These are phyloP conservation scores for Cylindroiulus punctatus DNA, from an alignment of 2,888 invertebrate genomes.

Conservation along the genomic window DNA sequence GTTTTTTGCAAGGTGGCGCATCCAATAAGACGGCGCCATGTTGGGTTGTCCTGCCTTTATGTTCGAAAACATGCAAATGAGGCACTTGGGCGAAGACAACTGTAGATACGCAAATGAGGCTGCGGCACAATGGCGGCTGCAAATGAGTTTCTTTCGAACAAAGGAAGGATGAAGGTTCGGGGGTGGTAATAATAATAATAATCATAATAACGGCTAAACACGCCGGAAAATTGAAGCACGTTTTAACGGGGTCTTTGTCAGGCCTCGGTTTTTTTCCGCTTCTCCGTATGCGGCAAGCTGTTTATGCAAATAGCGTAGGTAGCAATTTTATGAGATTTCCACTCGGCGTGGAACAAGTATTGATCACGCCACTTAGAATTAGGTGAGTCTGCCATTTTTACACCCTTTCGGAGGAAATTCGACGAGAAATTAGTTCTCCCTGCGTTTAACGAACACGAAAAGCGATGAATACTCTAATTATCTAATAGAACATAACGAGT, in stretches of 20 bases:
- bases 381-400: background rate
- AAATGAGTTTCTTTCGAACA: background rate
- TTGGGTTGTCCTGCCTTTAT: background rate
- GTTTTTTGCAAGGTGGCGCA: background rate
- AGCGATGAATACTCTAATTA: no score
- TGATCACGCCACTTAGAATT: background rate
- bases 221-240: slow-evolving; percentile 18
- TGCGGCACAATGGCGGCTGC: slow-evolving; percentile 11
- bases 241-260: slow-evolving; percentile 18
- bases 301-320: background rate
- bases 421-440: background rate
- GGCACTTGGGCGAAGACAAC: slow-evolving; percentile 18
- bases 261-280: background rate
- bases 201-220: slow-evolving; percentile 9
- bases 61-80: background rate
- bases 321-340: background rate
- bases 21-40: background rate
- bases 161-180: background rate
- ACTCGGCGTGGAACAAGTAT: background rate
- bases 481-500: no score
- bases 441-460: no score
- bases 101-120: background rate
- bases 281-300: background rate
- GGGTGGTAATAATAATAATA: slow-evolving; percentile 18
- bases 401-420: background rate